These are phyloP conservation scores for Adelosebastes latens DNA, from an alignment of 2,797 vertebrate species.

Conservation along the genomic window DNA sequence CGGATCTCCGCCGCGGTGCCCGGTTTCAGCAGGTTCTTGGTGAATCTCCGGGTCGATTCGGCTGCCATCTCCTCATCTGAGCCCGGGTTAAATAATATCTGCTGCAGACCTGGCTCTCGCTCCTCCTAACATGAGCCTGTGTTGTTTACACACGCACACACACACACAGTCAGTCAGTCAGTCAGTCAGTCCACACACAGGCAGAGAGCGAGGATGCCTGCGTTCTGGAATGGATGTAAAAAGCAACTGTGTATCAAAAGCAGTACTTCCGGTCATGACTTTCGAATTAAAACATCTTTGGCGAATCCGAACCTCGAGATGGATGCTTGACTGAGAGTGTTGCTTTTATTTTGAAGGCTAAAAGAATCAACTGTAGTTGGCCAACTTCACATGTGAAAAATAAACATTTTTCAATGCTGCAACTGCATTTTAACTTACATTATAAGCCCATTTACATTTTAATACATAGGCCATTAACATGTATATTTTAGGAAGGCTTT, in stretches of 20 bases:
- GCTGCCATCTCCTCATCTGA: constrained; percentile 88
- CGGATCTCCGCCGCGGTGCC: constrained; percentile 91
- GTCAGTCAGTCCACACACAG: constrained; percentile 11
- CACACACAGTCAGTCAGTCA: neutral
- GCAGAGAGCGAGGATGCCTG: constrained; percentile 21
- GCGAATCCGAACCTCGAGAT: accelerated
- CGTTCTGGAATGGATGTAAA: neutral
- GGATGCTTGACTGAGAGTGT: accelerated
- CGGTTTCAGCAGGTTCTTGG: constrained; percentile 93
- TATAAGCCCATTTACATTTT: neutral
- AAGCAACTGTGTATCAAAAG: neutral
- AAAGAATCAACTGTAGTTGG: neutral
- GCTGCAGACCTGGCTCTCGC: constrained; percentile 52
- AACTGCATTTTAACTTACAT: neutral
- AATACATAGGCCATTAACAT: neutral
- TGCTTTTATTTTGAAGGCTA: constrained; percentile 57
- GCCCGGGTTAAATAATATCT: constrained; percentile 35
- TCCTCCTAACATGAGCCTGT: constrained; percentile 61
- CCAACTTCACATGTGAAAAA: neutral
- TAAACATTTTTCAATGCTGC: neutral
- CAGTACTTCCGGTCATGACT: neutral
- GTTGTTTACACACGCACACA: constrained; percentile 70
- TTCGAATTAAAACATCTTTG: constrained; percentile 37
- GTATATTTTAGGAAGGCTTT: too few relatives aligned
- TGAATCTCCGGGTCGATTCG: constrained; percentile 93